Evolutionary conservation across 2,888 invertebrate species (phyloP).

Genomic region (Homarus gammarus): DNA sequence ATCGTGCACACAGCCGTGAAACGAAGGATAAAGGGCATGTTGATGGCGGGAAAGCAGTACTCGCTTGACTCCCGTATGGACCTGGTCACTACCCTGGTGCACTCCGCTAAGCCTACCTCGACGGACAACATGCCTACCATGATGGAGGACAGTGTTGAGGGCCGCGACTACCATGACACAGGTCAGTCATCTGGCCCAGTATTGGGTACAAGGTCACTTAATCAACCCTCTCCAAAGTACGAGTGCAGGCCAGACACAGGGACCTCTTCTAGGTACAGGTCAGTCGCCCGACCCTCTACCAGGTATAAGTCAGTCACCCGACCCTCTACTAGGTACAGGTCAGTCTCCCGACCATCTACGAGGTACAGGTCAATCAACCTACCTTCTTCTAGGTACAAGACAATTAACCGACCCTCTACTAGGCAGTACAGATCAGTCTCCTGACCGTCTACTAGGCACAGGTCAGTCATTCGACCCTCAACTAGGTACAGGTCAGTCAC

Average conservation of each 20-base stretch:
- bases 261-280: too few relatives aligned
- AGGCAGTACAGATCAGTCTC: not conserved
- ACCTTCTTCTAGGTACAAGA: not conserved
- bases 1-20: conserved; percentile 93
- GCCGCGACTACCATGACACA: conserved; percentile 53
- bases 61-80: conserved; percentile 95
- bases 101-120: conserved; percentile 44
- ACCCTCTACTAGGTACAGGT: too few relatives aligned
- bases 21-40: conserved; percentile 90
- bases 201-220: too few relatives aligned
- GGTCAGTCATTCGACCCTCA: too few relatives aligned
- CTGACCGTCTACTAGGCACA: not conserved
- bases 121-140: conserved; percentile 67
- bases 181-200: too few relatives aligned
- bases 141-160: conserved; percentile 69
- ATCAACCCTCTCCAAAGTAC: too few relatives aligned
- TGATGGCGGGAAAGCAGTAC: conserved; percentile 94
- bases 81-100: conserved; percentile 82
- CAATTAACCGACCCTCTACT: not conserved
- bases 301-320: too few relatives aligned
- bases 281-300: too few relatives aligned
- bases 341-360: too few relatives aligned
- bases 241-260: too few relatives aligned
- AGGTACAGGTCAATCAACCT: too few relatives aligned
- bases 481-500: too few relatives aligned